phyloP scores from a whole-genome alignment of 2,888 invertebrate species.

The Cyaniris semiargus region DNA sequence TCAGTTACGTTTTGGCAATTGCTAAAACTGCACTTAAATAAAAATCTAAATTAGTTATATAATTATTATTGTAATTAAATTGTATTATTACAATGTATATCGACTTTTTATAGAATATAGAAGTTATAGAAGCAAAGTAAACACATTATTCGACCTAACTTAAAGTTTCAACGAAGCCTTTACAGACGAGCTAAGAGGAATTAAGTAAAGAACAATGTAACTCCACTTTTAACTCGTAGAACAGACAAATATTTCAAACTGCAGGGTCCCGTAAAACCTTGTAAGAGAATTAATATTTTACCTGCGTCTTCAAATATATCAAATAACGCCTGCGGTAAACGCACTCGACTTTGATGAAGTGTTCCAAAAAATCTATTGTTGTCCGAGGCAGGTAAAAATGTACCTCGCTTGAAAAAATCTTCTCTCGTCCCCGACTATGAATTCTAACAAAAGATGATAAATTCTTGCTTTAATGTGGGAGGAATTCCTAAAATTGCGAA shows the following conservation, averaged over 20 bases:
- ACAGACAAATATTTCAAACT: constrained; percentile 11
- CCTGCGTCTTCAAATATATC: constrained; percentile 40
- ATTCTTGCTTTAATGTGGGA: neutral
- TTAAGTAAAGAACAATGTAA: neutral
- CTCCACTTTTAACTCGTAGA: neutral
- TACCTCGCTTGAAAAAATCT: constrained; percentile 45
- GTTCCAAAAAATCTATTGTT: constrained; percentile 58
- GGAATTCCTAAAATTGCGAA: constrained; percentile 14
- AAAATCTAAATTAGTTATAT: neutral
- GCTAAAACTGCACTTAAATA: neutral
- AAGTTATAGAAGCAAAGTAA: neutral
- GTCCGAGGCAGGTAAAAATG: constrained; percentile 64
- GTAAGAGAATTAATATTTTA: constrained; percentile 31
- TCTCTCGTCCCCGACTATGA: neutral
- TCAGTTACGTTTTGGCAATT: neutral
- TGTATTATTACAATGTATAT: no score
- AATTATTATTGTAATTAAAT: no score
- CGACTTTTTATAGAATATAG: no score
- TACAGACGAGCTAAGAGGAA: neutral
- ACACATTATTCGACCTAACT: neutral
- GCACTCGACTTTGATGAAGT: constrained; percentile 39
- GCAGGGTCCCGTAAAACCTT: neutral
- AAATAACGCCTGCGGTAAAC: constrained; percentile 34
- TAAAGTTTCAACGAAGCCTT: neutral
- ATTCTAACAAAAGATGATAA: constrained; percentile 24